These are phyloP conservation scores for Podarcis cretensis DNA, from an alignment of 2,113 vertebrate species.

Conservation along the genomic window DNA sequence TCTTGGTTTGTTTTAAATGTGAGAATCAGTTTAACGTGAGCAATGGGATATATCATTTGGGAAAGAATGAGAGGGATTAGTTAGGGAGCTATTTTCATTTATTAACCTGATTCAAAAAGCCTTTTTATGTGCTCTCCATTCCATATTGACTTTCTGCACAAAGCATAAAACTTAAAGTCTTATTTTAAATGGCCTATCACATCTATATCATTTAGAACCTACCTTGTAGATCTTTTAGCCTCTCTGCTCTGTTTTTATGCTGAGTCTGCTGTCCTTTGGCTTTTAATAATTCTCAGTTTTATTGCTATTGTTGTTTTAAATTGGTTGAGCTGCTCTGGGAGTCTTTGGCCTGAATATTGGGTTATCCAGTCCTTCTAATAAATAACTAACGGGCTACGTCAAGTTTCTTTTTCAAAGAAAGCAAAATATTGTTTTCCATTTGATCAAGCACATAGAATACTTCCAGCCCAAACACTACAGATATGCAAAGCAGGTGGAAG, in stretches of 20 bases:
- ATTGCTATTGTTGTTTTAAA: not conserved
- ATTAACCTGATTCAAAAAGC: not conserved
- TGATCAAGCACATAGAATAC: not conserved
- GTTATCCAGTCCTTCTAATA: not conserved
- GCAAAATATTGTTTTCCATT: not conserved
- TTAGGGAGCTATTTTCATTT: not conserved
- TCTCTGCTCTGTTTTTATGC: not conserved
- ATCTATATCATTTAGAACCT: not conserved
- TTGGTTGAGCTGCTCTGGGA: not conserved
- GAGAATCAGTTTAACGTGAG: not conserved
- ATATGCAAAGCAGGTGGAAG: not conserved
- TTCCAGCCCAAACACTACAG: not conserved
- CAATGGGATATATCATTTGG: not conserved
- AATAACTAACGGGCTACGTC: not conserved
- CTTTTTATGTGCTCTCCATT: not conserved
- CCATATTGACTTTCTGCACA: not conserved
- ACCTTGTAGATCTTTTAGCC: not conserved
- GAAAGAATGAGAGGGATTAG: not conserved
- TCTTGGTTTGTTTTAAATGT: not conserved
- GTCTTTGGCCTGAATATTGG: not conserved
- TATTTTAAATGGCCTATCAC: not conserved
- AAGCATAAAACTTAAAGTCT: not conserved
- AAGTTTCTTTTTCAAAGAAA: not conserved
- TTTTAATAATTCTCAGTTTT: not conserved
- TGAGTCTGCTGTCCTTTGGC: not conserved